Evolutionary conservation across 2,888 invertebrate genomes (phyloP), one percentile per base, ranked within the genome.

Genomic region (Caenorhabditis sp.): DNA sequence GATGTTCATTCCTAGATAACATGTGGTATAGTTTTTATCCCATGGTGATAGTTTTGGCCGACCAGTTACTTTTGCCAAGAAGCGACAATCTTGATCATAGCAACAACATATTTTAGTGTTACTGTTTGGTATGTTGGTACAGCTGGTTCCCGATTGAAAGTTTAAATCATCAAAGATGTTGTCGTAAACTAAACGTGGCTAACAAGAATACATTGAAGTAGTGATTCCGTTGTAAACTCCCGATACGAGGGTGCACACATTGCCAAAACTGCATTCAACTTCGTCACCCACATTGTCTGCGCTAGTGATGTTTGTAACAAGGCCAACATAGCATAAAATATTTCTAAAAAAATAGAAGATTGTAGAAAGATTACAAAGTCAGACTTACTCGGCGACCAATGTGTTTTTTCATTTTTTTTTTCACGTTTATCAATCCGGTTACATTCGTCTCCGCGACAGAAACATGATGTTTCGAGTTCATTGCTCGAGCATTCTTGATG

Each of bases 261-360:
- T 69, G 53, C 68, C 68, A 26, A 63, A 25, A 10, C 59, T 63
- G 62, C 79, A 79, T n/a, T 23, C 21, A 31, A 77, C 75, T 21
- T 70, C 69, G 26, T 67, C 75, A 70, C 79, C 80, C 17, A 54
- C 38, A n/a, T n/a, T n/a, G n/a, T n/a, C n/a, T 59, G 60, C 63
- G 5, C 54, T 59, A 12, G 67, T 70, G 65, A 71, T 70, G 70
- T 63, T 71, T n/a, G 68, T 76, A 27, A 61, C 75, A 67, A 75
- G 76, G 67, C 80, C 80, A 49, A 76, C 77, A 67, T 74, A 80
- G 60, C 80, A 80, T 36, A 53, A 50, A 64, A 71, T 69, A 67
- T 67, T 62, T 63, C 71, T 76, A 58, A 53, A 71, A 71, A 21
- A 23, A 50, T n/a, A n/a, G n/a, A n/a, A n/a, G n/a, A n/a, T n/a